These are phyloP conservation scores for Sycobia sp. DNA, from an alignment of 1,140 invertebrate genomes.

Conservation along the genomic window DNA sequence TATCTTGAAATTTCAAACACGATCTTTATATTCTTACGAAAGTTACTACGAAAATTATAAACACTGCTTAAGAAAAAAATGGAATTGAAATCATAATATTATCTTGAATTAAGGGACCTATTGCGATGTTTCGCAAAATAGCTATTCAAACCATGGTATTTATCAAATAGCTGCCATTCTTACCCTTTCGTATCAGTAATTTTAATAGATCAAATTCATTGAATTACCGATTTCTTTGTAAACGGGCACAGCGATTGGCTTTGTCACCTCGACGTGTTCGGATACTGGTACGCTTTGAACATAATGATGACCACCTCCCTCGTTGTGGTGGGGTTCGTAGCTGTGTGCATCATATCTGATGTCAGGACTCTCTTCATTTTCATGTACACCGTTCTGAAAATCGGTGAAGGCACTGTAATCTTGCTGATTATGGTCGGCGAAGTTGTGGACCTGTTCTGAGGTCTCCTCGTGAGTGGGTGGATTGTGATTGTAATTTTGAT, in stretches of 20 bases:
- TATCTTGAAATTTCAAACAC: no score
- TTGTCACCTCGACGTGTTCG: constrained; percentile 74
- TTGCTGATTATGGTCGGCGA: constrained; percentile 36
- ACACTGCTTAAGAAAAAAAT: no score
- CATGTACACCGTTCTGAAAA: constrained; percentile 39
- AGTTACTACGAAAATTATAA: no score
- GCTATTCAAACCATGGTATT: no score
- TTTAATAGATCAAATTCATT: no score
- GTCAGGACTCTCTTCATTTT: constrained; percentile 29
- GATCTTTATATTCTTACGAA: no score
- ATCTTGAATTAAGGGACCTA: no score
- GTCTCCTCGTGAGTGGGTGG: constrained; percentile 33
- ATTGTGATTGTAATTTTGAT: constrained; percentile 21
- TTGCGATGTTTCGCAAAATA: no score
- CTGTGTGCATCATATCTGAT: background rate
- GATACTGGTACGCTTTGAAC: constrained; percentile 66
- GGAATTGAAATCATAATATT: no score
- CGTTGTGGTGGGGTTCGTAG: constrained; percentile 22
- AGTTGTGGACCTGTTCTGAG: constrained; percentile 23
- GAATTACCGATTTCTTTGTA: constrained; percentile 71
- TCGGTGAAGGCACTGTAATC: constrained; percentile 40
- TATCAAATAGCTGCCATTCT: no score
- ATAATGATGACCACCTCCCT: constrained; percentile 47
- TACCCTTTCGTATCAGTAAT: no score
- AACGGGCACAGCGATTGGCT: constrained; percentile 72